Percentiles rank a stretch among this genome's conserved stretches.
phyloP scores from a whole-genome alignment of 2,797 vertebrate species.

The Pterois miles region DNA sequence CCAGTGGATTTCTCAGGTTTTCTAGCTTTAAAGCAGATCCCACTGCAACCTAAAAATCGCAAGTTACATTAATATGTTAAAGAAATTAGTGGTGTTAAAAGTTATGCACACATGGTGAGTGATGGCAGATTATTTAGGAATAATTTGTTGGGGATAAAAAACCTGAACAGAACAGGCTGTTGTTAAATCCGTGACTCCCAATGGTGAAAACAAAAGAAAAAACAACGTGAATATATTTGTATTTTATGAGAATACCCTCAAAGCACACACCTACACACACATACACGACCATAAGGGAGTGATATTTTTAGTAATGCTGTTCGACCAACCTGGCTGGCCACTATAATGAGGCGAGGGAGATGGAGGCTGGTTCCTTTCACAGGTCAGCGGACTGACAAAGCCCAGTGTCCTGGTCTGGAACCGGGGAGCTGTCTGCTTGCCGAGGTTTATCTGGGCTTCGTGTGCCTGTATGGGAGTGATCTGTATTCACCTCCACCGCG shows the following conservation, averaged over 20 bases:
- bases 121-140: neutral
- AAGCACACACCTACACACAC: neutral
- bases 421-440: conserved; percentile 34
- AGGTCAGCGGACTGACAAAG: conserved; percentile 67
- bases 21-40: too few species aligned
- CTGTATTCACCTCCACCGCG: conserved; percentile 58
- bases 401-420: conserved; percentile 36
- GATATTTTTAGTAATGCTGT: conserved; percentile 56
- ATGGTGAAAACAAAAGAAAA: neutral
- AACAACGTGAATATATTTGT: neutral
- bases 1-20: too few species aligned
- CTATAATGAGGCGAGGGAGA: conserved; percentile 64
- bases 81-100: too few species aligned
- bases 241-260: neutral
- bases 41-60: too few species aligned
- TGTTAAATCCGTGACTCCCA: neutral
- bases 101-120: neutral
- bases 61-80: too few species aligned
- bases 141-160: too few species aligned
- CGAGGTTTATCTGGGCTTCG: conserved; percentile 16
- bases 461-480: conserved; percentile 35
- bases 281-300: neutral
- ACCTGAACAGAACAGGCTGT: neutral
- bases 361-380: conserved; percentile 67
- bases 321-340: conserved; percentile 47